These are phyloP conservation scores for Pseudomyrmex dendroicus DNA, from an alignment of 1,140 invertebrate species.

Conservation along the genomic window DNA sequence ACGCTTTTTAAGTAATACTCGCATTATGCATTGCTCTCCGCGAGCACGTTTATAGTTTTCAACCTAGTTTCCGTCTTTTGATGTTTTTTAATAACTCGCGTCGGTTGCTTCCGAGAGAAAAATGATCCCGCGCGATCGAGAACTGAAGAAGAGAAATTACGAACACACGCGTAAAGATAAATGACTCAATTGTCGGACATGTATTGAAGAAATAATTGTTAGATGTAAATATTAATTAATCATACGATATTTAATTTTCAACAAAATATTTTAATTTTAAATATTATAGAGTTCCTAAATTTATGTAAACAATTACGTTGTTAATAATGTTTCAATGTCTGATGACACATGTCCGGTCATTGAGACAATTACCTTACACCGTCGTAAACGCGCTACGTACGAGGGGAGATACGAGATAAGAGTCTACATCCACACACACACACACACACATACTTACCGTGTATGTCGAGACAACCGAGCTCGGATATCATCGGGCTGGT, in stretches of 20 bases:
- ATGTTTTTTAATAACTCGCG: conserved; percentile 15
- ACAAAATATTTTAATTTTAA: too few species aligned
- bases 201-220: too few species aligned
- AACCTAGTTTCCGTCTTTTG: background rate
- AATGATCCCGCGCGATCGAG: too few species aligned
- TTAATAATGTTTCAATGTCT: too few species aligned
- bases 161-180: background rate
- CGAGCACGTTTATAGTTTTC: background rate
- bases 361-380: too few species aligned
- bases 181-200: background rate
- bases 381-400: background rate
- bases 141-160: background rate
- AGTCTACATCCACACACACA: background rate
- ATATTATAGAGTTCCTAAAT: background rate
- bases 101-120: background rate
- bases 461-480: conserved; percentile 89
- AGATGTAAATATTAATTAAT: background rate
- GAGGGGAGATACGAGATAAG: background rate
- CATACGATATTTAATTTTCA: too few species aligned
- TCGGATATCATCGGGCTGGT: conserved; percentile 89
- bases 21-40: conserved; percentile 29
- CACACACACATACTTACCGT: conserved; percentile 86
- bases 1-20: conserved; percentile 2
- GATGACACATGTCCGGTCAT: too few species aligned
- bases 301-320: background rate